Evolutionary conservation across 92 coral and sea anemone species (phyloP).

Genomic region (Porites cylindrica): DNA sequence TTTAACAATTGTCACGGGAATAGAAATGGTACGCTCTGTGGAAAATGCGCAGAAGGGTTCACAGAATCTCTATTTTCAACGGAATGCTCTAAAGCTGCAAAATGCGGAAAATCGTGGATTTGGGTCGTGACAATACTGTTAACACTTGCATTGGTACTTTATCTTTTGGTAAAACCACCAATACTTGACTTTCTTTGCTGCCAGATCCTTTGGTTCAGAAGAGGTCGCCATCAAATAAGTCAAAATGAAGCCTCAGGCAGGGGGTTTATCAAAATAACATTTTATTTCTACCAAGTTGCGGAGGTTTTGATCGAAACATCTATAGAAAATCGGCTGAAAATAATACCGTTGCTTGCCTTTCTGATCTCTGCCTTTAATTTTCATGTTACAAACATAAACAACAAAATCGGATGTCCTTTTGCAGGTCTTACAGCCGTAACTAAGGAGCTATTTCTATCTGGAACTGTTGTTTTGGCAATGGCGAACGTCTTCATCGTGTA

Average conservation of each 20-base stretch:
- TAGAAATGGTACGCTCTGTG: constrained; percentile 75
- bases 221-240: background rate
- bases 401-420: constrained; percentile 74
- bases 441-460: constrained; percentile 70
- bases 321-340: constrained; percentile 20
- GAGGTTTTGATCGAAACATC: constrained; percentile 68
- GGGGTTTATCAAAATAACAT: constrained; percentile 77
- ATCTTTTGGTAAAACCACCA: constrained; percentile 36
- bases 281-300: constrained; percentile 88
- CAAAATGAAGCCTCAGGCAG: constrained; percentile 5
- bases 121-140: constrained; percentile 53
- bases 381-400: constrained; percentile 42
- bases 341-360: constrained; percentile 42
- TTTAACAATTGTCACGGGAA: constrained; percentile 72
- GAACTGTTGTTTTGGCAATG: constrained; percentile 57
- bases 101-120: constrained; percentile 59
- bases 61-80: no score
- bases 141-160: constrained; percentile 40
- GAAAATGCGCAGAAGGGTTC: constrained; percentile 43
- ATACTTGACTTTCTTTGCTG: background rate
- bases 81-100: no score
- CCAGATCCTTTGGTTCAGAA: constrained; percentile 32
- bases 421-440: constrained; percentile 82
- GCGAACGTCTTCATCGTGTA: constrained; percentile 3
- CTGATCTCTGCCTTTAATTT: constrained; percentile 80